Evolutionary conservation across 1,140 invertebrate species (phyloP).

Genomic region (Drosophila trapezifrons): DNA sequence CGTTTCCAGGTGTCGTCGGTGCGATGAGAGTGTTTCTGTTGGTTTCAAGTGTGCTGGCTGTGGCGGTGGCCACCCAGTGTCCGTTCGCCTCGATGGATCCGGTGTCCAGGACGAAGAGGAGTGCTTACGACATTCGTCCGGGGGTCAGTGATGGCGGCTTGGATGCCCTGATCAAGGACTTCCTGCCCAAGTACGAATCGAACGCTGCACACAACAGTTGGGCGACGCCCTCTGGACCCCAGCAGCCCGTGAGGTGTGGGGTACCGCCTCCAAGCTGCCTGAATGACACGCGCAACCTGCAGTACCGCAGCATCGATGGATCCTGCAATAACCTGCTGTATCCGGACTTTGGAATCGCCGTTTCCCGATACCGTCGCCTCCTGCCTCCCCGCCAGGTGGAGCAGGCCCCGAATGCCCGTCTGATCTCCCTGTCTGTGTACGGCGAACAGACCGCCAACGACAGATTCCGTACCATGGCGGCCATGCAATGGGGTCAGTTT

Average conservation of each 20-base stretch:
- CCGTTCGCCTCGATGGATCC: conserved; percentile 34
- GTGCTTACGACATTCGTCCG: conserved; percentile 35
- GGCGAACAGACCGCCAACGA: conserved; percentile 88
- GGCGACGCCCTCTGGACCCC: not conserved
- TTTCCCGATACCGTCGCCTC: conserved; percentile 88
- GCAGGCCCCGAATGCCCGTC: conserved; percentile 87
- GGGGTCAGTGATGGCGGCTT: conserved; percentile 43
- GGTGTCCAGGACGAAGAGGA: conserved; percentile 28
- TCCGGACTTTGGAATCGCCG: conserved; percentile 90
- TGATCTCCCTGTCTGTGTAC: conserved; percentile 89
- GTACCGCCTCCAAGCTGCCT: conserved; percentile 60
- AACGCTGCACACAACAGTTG: conserved; percentile 29
- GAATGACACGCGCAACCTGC: conserved; percentile 84
- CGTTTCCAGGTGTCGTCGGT: conserved; percentile 16
- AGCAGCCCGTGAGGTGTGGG: conserved; percentile 50
- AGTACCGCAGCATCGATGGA: conserved; percentile 92
- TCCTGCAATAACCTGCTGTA: conserved; percentile 93
- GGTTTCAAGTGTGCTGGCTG: conserved; percentile 10
- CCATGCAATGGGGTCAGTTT: conserved; percentile 94
- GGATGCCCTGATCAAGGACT: conserved; percentile 50
- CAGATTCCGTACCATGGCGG: conserved; percentile 88
- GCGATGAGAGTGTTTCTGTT: conserved; percentile 35
- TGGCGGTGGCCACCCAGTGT: conserved; percentile 29
- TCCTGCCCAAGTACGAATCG: conserved; percentile 43
- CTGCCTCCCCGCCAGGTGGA: conserved; percentile 89